Conservation (phyloP, 64 coral and sea anemone genomes). For the Hydrozoanthus tunicans region DNA sequence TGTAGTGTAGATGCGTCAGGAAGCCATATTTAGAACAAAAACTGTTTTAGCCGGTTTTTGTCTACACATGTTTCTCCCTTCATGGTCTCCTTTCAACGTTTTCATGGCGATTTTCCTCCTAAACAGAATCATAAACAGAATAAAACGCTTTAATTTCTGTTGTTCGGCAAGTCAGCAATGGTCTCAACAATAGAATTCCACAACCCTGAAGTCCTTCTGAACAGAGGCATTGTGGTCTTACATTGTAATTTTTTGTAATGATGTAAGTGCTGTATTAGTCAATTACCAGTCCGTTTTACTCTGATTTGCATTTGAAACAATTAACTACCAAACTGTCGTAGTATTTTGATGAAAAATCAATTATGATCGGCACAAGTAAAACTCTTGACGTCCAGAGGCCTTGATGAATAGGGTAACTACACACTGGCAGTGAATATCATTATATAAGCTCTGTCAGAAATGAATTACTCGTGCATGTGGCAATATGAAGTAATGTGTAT, state of each 20-base stretch:
- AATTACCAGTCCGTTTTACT: neutral
- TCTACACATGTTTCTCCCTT: too few relatives aligned
- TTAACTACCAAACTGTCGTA: neutral
- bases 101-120: too few relatives aligned
- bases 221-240: neutral
- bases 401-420: neutral
- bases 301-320: neutral
- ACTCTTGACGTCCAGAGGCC: neutral
- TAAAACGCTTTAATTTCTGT: too few relatives aligned
- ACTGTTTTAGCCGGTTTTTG: too few relatives aligned
- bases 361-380: neutral
- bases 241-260: neutral
- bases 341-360: slow-evolving; percentile 9
- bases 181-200: too few relatives aligned
- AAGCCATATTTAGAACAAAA: too few relatives aligned
- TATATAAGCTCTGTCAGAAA: neutral
- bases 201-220: too few relatives aligned
- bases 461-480: slow-evolving; percentile 1
- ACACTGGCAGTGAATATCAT: neutral
- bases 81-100: too few relatives aligned
- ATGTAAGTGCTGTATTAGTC: neutral
- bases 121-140: neutral
- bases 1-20: too few relatives aligned
- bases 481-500: neutral
- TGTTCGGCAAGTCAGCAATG: too few relatives aligned